phyloP scores from a whole-genome alignment of 2,797 vertebrate species.

The Caiman crocodilus region DNA sequence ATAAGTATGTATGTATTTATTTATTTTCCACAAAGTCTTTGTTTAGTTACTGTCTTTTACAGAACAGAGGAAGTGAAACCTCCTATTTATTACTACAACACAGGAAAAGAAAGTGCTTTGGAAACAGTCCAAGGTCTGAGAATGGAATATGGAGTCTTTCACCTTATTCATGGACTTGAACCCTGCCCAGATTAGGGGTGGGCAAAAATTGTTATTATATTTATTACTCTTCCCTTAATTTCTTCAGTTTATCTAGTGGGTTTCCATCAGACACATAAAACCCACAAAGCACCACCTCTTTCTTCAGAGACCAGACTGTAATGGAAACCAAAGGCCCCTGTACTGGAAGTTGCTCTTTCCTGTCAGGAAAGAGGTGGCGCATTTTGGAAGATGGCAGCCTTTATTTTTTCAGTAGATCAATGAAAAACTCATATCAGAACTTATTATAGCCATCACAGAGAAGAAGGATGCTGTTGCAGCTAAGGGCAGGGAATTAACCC shows the following conservation, averaged over 20 bases:
- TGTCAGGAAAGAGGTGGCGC: neutral
- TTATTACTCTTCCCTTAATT: too few species aligned
- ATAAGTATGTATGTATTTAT: too few species aligned
- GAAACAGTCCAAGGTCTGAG: neutral
- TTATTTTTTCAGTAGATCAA: neutral
- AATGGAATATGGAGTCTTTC: neutral
- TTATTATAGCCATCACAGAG: neutral
- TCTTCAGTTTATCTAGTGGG: too few species aligned
- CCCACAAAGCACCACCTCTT: neutral
- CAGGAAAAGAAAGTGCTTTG: neutral
- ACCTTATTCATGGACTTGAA: neutral
- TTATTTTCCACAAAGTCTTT: too few species aligned
- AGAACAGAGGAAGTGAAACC: neutral
- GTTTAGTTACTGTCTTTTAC: neutral
- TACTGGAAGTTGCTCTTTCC: neutral
- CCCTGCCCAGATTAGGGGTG: neutral
- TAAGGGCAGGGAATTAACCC: neutral
- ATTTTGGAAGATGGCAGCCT: neutral
- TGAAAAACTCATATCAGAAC: neutral
- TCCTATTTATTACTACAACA: neutral
- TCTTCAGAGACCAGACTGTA: rapidly evolving
- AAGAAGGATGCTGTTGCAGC: neutral
- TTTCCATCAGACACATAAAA: too few species aligned
- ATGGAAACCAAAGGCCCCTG: neutral
- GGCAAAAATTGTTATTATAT: too few species aligned